phyloP scores from a whole-genome alignment of 2,797 vertebrate species.

The Crenichthys baileyi region DNA sequence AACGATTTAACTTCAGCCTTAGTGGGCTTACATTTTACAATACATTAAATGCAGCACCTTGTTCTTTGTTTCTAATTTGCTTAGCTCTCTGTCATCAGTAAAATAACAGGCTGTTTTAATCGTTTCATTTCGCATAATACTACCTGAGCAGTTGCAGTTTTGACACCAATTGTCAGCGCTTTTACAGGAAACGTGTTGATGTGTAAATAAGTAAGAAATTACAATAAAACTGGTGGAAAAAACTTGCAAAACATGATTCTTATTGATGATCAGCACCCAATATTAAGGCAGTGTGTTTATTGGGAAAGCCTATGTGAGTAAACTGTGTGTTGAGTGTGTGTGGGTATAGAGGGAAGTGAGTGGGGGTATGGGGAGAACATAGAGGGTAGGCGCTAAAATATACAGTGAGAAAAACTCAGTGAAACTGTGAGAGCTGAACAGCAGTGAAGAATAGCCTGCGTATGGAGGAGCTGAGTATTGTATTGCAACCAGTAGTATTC shows the following conservation, averaged over 20 bases:
- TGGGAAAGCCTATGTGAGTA: slow-evolving; percentile 54
- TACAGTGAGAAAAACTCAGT: slow-evolving; percentile 80
- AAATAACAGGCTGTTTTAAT: slow-evolving; percentile 26
- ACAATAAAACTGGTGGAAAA: slow-evolving; percentile 39
- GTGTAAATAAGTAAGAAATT: slow-evolving; percentile 55
- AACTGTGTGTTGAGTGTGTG: slow-evolving; percentile 22
- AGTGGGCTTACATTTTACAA: background rate
- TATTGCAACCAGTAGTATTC: background rate
- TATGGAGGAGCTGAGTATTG: slow-evolving; percentile 41
- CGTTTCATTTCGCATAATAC: slow-evolving; percentile 33
- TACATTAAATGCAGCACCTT: slow-evolving; percentile 7
- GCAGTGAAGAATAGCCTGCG: slow-evolving; percentile 49
- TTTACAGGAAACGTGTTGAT: slow-evolving; percentile 66
- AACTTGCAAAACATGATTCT: background rate
- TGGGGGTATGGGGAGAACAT: slow-evolving; percentile 61
- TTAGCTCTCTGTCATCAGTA: slow-evolving; percentile 10
- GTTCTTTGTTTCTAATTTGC: slow-evolving; percentile 7
- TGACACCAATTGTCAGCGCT: slow-evolving; percentile 59
- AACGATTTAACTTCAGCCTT: background rate
- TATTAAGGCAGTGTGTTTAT: slow-evolving; percentile 66
- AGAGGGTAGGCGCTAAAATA: slow-evolving; percentile 79
- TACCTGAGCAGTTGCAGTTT: slow-evolving; percentile 39
- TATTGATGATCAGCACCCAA: slow-evolving; percentile 53
- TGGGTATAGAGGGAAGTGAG: slow-evolving; percentile 22
- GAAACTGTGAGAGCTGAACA: slow-evolving; percentile 74